phyloP scores from a whole-genome alignment of 2,797 vertebrate species.

The Pantherophis vulpinus region DNA sequence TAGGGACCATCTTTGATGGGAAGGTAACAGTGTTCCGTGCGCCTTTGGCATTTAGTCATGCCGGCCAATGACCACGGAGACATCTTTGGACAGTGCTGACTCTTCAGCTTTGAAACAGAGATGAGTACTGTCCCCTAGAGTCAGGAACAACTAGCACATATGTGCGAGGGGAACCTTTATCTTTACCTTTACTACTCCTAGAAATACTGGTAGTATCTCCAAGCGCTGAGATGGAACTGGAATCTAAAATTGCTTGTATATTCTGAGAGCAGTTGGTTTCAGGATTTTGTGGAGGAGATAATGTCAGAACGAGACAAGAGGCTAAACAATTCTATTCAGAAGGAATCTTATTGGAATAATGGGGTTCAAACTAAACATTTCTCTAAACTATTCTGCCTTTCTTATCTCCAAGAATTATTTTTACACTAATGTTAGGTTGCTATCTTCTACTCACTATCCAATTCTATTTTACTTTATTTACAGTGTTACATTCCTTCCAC shows the following conservation, averaged over 20 bases:
- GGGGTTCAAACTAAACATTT: background rate
- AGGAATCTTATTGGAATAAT: background rate
- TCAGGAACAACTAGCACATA: too few relatives aligned
- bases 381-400: background rate
- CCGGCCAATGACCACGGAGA: too few relatives aligned
- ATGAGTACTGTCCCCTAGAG: too few relatives aligned
- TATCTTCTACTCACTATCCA: background rate
- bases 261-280: background rate
- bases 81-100: too few relatives aligned
- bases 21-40: too few relatives aligned
- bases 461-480: background rate
- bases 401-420: background rate
- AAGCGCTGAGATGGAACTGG: background rate
- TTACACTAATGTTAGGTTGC: background rate
- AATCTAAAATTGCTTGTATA: background rate
- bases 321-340: background rate
- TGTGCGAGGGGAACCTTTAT: too few relatives aligned
- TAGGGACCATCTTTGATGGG: too few relatives aligned
- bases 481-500: background rate
- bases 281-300: background rate
- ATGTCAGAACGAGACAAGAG: background rate
- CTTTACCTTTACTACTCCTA: background rate
- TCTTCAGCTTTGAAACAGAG: too few relatives aligned
- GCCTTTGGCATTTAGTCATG: too few relatives aligned
- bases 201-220: accelerated